Evolutionary conservation across 2,888 invertebrate species (phyloP).

Genomic region (Tricholauxania praeusta): DNA sequence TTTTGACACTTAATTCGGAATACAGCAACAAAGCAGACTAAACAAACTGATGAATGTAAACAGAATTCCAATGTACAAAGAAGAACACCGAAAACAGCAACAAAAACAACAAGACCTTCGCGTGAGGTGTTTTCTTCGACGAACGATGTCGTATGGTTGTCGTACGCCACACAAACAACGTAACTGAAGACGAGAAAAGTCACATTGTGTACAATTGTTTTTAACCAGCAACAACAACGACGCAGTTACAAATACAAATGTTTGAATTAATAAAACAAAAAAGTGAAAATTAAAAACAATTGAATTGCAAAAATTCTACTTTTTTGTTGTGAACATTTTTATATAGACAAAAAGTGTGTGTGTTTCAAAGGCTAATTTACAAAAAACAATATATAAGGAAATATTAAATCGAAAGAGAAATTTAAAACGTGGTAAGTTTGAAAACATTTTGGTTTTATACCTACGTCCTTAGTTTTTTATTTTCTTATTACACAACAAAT

Average conservation of each 20-base stretch:
- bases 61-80: slow-evolving; percentile 1
- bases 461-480: not conserved
- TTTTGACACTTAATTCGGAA: no score
- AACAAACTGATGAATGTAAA: not conserved
- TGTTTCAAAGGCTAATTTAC: not conserved
- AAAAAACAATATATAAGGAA: not conserved
- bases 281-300: not conserved
- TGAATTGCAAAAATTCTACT: no score
- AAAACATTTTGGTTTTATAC: not conserved
- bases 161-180: not conserved
- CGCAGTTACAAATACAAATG: not conserved
- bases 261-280: not conserved
- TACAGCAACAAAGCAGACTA: no score
- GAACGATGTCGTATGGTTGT: not conserved
- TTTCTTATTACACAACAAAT: slow-evolving; percentile 1
- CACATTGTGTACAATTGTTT: slow-evolving; percentile 1
- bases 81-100: not conserved
- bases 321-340: no score
- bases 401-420: not conserved
- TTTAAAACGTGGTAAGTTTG: slow-evolving; percentile 2
- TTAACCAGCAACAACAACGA: not conserved
- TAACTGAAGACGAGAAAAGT: not conserved
- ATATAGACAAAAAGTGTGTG: no score
- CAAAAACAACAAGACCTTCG: slow-evolving; percentile 13
- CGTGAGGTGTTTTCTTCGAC: slow-evolving; percentile 23